Conservation (phyloP, 2,888 invertebrate species). For the Alloplasta piceator region DNA sequence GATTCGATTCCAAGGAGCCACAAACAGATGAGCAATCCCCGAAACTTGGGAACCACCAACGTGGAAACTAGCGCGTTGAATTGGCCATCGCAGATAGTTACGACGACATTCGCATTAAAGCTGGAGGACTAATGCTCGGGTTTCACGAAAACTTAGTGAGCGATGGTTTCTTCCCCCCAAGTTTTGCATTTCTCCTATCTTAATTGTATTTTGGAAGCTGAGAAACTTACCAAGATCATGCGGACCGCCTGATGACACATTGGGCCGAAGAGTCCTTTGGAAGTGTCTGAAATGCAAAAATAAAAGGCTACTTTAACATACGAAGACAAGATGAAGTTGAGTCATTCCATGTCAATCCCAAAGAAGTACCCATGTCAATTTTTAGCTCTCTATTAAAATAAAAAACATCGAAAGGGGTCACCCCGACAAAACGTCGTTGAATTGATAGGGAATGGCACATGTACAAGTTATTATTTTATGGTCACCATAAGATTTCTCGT, state of each 20-base stretch:
- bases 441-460: too few species aligned
- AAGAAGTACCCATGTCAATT: too few species aligned
- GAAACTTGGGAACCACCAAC: conserved; percentile 23
- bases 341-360: too few species aligned
- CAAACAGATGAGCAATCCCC: neutral
- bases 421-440: too few species aligned
- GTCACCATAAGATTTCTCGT: neutral
- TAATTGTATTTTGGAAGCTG: conserved; percentile 31
- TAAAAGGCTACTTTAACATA: conserved; percentile 22
- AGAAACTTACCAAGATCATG: conserved; percentile 29
- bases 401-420: too few species aligned
- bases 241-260: neutral
- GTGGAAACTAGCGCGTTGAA: conserved; percentile 32
- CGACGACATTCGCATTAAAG: conserved; percentile 23
- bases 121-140: conserved; percentile 24
- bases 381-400: too few species aligned
- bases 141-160: neutral
- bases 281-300: conserved; percentile 29
- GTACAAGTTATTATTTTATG: too few species aligned
- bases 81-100: conserved; percentile 50
- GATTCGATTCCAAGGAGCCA: neutral
- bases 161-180: neutral
- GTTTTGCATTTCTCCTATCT: neutral
- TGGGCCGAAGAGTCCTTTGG: neutral
- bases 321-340: neutral